phyloP scores from a whole-genome alignment of 2,113 vertebrate species.

The Pomatostomus ruficeps region DNA sequence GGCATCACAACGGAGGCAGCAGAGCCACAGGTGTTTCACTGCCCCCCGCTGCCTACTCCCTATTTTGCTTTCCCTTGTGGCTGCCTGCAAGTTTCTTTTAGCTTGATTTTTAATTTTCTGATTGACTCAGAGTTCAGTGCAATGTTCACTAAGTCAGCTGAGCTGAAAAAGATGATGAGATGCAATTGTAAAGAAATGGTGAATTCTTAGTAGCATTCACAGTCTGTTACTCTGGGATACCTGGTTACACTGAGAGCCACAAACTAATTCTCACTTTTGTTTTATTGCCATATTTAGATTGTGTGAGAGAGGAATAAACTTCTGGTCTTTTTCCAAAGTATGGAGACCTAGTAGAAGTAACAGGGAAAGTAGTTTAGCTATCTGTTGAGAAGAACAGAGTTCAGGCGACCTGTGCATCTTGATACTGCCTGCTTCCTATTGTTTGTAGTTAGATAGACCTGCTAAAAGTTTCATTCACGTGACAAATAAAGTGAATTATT shows the following conservation, averaged over 20 bases:
- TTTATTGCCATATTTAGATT: neutral
- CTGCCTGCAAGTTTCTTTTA: neutral
- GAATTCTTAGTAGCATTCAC: neutral
- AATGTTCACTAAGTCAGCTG: neutral
- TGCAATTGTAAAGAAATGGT: neutral
- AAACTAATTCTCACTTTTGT: neutral
- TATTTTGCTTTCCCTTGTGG: neutral
- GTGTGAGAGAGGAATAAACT: neutral
- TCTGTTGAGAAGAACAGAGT: neutral
- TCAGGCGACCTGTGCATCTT: neutral
- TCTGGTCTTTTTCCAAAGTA: neutral
- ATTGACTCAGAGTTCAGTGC: neutral
- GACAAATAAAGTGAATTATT: neutral
- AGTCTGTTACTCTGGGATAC: neutral
- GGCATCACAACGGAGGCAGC: neutral
- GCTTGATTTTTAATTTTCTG: neutral
- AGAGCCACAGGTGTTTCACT: neutral
- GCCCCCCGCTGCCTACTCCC: fast-evolving
- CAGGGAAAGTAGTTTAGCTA: neutral
- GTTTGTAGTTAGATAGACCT: neutral
- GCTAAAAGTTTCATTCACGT: neutral
- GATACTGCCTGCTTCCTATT: neutral
- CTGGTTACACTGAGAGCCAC: neutral
- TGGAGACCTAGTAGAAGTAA: neutral
- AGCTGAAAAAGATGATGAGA: neutral